A percentile compares a stretch with the other conserved stretches of the same genome.
phyloP scores from a whole-genome alignment of 2,797 vertebrate species.

The Rhyacichthys aspro region DNA sequence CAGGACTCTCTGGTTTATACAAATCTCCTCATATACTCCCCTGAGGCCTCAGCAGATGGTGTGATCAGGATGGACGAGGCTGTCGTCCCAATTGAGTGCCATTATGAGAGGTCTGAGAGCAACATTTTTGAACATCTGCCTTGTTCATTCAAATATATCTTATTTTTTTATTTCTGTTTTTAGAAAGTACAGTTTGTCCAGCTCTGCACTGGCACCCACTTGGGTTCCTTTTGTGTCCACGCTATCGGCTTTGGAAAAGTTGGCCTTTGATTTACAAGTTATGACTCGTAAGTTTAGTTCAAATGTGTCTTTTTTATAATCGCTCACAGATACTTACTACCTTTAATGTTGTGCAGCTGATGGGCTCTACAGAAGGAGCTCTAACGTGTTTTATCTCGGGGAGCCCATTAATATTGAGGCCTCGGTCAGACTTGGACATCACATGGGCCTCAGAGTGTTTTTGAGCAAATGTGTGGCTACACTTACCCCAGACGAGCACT shows the following conservation, averaged over 20 bases:
- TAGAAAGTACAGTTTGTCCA: constrained; percentile 75
- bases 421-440: constrained; percentile 63
- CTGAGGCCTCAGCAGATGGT: constrained; percentile 49
- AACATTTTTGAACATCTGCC: no score
- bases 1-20: constrained; percentile 72
- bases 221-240: constrained; percentile 73
- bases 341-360: constrained; percentile 59
- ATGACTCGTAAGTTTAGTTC: constrained; percentile 67
- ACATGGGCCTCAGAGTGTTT: constrained; percentile 71
- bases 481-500: constrained; percentile 50
- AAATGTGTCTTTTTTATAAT: no score
- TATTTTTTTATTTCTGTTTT: background rate
- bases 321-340: accelerated
- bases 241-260: constrained; percentile 43
- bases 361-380: constrained; percentile 58
- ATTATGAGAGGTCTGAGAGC: constrained; percentile 67
- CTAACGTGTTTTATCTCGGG: constrained; percentile 67
- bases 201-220: constrained; percentile 63
- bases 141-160: background rate
- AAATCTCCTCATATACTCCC: constrained; percentile 75
- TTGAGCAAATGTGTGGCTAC: constrained; percentile 79
- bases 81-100: constrained; percentile 76
- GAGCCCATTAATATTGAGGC: constrained; percentile 74
- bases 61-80: constrained; percentile 74
- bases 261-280: constrained; percentile 67